phyloP scores from a whole-genome alignment of 2,888 invertebrate genomes.

The Sericinus montela region DNA sequence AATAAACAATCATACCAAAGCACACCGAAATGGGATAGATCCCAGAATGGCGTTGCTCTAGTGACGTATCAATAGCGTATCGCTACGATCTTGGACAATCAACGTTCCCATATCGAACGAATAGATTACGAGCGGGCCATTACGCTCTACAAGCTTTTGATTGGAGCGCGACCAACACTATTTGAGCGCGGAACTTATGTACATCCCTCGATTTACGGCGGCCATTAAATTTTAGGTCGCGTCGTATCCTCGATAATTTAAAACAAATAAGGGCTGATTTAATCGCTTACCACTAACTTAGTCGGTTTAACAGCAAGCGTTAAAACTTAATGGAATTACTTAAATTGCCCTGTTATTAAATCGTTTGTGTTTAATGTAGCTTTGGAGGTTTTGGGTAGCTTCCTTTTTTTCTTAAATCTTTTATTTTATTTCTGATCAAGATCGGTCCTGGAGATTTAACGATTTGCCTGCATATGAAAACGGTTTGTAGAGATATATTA shows the following conservation, averaged over 20 bases:
- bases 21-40: no score
- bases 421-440: no score
- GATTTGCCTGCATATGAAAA: no score
- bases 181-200: conserved; percentile 56
- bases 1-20: no score
- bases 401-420: no score
- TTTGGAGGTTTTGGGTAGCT: no score
- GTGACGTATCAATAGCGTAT: conserved; percentile 38
- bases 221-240: conserved; percentile 55
- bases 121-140: conserved; percentile 58
- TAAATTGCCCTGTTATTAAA: conserved; percentile 12
- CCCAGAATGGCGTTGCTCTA: conserved; percentile 12
- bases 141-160: conserved; percentile 70
- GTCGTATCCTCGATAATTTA: conserved; percentile 56
- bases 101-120: conserved; percentile 71
- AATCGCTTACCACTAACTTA: conserved; percentile 33
- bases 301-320: neutral
- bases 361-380: conserved; percentile 14
- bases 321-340: conserved; percentile 9
- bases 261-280: conserved; percentile 52
- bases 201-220: conserved; percentile 56
- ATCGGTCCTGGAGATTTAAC: no score
- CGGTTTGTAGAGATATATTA: no score
- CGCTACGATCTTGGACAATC: conserved; percentile 51
- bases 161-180: conserved; percentile 67